Base-by-base conservation (phyloP, 2,113 vertebrate species). In the Melanostigma gelatinosum region DNA sequence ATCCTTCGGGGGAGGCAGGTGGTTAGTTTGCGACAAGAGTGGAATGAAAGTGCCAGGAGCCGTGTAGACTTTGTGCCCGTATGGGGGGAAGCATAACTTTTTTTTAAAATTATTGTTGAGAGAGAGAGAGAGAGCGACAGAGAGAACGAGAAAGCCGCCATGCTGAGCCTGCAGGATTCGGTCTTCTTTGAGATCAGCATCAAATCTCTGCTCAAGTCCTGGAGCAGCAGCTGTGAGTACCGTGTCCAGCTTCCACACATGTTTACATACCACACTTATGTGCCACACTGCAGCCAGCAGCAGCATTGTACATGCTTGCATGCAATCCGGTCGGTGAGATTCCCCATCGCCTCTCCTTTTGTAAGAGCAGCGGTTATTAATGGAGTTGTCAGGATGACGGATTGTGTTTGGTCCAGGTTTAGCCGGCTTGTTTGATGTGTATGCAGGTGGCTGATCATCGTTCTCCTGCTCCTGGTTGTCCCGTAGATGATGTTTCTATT, bases 151-250 rank as follows among this genome's bases (percentile, higher is more conserved):
- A 18, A 71, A 88, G 91, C 67, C 95, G 93, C 86, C 89, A 99
- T 99, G 98, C 95, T 99, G 92, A 97, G 96, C 90, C 96, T 99
- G 82, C 98, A 98, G 95, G 98, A 99, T 90, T 97, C 97, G 1
- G 95, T 98, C 86, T 97, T 97, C 94, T 99, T 99, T 93, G 98
- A 99, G 95, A 97, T 98, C 89, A 99, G 94, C 96, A 98, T 99
- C 90, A 99, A 99, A 95, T 99, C 98, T 79, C 95, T 99, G 91
- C 96, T 99, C 85, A 99, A 98, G 93, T 97, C 97, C 66, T 99
- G 98, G 97, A 98, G 97, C 92, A 94, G 96, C 93, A 95, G 96
- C 95, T 91, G 98, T 99, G 86, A 98, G 97, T 97, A 96, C 72
- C 89, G 73, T 40, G 57, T 61, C 64, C 80, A 79, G 77, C 71